Base-by-base conservation (phyloP, 2,888 invertebrate genomes). In the Dasypogon diadema region DNA sequence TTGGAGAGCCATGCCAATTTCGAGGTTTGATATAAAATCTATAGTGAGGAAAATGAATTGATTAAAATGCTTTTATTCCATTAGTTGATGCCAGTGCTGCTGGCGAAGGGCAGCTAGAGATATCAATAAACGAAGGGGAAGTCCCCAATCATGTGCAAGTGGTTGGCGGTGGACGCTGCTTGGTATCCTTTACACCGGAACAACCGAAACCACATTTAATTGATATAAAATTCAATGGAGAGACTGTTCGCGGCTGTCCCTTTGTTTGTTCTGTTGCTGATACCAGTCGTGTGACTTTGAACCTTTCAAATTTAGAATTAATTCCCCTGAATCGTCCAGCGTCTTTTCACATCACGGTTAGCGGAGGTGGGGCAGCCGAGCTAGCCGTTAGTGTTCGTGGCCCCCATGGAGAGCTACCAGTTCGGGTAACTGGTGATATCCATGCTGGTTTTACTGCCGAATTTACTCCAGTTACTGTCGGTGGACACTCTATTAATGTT, bases 61-160 rank as follows among this genome's bases (percentile, higher is more conserved):
- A 0, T 10, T 30, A 30, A 42, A 30, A 30, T 5, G 30, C 18
- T 21, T 63, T 34, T 5, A 18, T 14, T 46, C 24, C 14, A 76
- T 80, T 89, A 96, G 99, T 99, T 86, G 98, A 99, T 87, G 99
- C 98, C 63, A 96, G 96, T 84, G 95, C 97, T 83, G 99, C 99
- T 70, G 99, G 99, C 48, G 99, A 99, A 89, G 99, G 99, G 65
- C 98, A 99, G 87, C 89, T 99, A 82, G 99, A 99, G 90, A 99
- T 99, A 83, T 98, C 98, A 82, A 98, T 99, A 84, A 99, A 99
- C 86, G 97, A 98, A 88, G 99, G 99, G 80, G 96, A 98, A 89
- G 97, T 99, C 78, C 98, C 99, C 60, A 99, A 99, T 89, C 97
- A 98, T 86, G 98, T 99, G 22, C 93, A 94, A 88, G 97, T 98